Conservation (phyloP, 2,888 invertebrate genomes). For the Timandra comae region DNA sequence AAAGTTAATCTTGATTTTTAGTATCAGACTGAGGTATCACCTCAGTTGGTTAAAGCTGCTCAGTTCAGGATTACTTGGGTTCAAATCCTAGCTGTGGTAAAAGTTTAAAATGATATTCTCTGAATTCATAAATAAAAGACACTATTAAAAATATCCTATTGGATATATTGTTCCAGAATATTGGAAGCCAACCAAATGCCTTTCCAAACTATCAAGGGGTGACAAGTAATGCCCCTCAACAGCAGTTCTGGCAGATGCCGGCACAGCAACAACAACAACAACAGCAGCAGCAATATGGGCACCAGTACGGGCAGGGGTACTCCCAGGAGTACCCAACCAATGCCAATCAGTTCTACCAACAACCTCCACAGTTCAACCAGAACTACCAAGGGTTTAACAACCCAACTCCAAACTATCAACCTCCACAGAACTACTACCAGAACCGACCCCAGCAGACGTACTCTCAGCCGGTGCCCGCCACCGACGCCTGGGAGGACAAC, state of each 20-base stretch:
- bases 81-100: no score
- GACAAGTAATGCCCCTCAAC: slow-evolving; percentile 33
- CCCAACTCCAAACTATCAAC: slow-evolving; percentile 5
- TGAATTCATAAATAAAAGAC: no score
- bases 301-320: slow-evolving; percentile 61
- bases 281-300: slow-evolving; percentile 46
- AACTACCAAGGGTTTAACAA: slow-evolving; percentile 18
- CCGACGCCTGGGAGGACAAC: slow-evolving; percentile 61
- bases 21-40: no score
- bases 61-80: no score
- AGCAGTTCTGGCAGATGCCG: slow-evolving; percentile 54
- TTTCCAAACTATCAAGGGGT: slow-evolving; percentile 45
- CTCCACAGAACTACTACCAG: slow-evolving; percentile 27
- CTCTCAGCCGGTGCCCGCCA: slow-evolving; percentile 38
- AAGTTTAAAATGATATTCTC: no score
- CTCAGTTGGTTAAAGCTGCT: no score
- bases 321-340: slow-evolving; percentile 45
- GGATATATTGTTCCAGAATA: slow-evolving; percentile 50
- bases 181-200: slow-evolving; percentile 52
- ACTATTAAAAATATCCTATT: no score
- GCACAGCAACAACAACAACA: slow-evolving; percentile 22
- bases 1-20: no score
- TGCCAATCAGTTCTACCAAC: slow-evolving; percentile 53
- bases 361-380: slow-evolving; percentile 24
- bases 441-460: slow-evolving; percentile 49